phyloP scores from a whole-genome alignment of 1,140 invertebrate genomes.

The Coelopa frigida region DNA sequence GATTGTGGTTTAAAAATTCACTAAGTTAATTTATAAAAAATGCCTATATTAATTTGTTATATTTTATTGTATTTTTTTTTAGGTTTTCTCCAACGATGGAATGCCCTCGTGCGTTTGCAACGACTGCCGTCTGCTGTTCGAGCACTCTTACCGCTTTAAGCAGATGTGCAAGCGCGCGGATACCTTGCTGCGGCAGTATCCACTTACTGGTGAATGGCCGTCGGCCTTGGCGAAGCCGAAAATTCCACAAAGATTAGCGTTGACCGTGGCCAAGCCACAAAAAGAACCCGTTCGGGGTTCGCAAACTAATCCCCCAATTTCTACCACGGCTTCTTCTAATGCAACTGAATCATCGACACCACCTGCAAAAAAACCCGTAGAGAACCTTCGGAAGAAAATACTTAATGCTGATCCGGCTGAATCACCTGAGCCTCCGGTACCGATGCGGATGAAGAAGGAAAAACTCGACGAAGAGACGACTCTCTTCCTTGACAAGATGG shows the following conservation, averaged over 20 bases:
- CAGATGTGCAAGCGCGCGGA: conserved; percentile 65
- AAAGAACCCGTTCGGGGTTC: too few species aligned
- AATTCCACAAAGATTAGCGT: too few species aligned
- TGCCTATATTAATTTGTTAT: neutral
- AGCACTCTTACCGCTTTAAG: conserved; percentile 64
- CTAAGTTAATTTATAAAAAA: neutral
- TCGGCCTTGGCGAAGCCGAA: conserved; percentile 44
- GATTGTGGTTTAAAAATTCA: neutral
- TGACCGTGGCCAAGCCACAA: too few species aligned
- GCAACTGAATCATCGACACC: too few species aligned
- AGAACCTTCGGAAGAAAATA: too few species aligned
- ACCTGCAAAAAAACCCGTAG: too few species aligned
- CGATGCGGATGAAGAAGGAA: conserved; percentile 3
- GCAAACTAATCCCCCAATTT: too few species aligned
- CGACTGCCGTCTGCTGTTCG: conserved; percentile 58
- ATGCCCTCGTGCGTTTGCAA: conserved; percentile 65
- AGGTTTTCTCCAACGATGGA: conserved; percentile 65
- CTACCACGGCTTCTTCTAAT: too few species aligned
- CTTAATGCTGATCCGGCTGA: conserved; percentile 3
- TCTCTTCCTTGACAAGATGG: conserved; percentile 31
- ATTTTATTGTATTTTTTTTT: conserved; percentile 23
- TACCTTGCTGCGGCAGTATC: conserved; percentile 57
- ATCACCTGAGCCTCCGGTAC: conserved; percentile 12
- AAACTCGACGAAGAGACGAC: neutral
- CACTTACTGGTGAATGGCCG: conserved; percentile 56